phyloP scores from a whole-genome alignment of 2,888 invertebrate species.

The Aporophyla nigra region DNA sequence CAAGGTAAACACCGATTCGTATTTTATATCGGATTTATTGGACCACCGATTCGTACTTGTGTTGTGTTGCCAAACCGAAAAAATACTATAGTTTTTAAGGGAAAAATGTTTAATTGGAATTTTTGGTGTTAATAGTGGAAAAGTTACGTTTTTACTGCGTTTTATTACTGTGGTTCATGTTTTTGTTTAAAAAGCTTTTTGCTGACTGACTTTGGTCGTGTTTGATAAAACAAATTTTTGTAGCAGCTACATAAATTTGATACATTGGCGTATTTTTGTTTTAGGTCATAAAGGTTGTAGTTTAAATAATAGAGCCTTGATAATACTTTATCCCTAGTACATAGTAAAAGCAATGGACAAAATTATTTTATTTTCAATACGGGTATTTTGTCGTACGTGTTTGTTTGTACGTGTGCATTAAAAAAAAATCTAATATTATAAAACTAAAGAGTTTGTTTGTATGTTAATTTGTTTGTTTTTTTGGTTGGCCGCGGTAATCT shows the following conservation, averaged over 20 bases:
- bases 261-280: neutral
- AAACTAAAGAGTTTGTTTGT: too few species aligned
- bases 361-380: too few species aligned
- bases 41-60: constrained; percentile 62
- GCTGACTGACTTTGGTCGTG: constrained; percentile 10
- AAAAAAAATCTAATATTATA: too few species aligned
- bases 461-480: too few species aligned
- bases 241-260: neutral
- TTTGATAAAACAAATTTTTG: constrained; percentile 13
- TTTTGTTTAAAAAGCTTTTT: constrained; percentile 26
- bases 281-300: neutral
- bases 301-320: neutral
- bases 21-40: constrained; percentile 80
- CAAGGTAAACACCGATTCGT: constrained; percentile 78
- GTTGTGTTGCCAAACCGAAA: constrained; percentile 65
- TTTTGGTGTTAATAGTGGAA: constrained; percentile 35
- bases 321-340: neutral
- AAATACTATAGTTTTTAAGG: constrained; percentile 48
- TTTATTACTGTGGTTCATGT: constrained; percentile 20
- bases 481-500: too few species aligned
- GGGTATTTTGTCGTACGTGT: too few species aligned
- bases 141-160: constrained; percentile 20
- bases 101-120: constrained; percentile 40
- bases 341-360: too few species aligned
- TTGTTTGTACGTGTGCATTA: too few species aligned